Base-by-base conservation (phyloP, 1,140 invertebrate species). In the Lysiphlebus fabarum region DNA sequence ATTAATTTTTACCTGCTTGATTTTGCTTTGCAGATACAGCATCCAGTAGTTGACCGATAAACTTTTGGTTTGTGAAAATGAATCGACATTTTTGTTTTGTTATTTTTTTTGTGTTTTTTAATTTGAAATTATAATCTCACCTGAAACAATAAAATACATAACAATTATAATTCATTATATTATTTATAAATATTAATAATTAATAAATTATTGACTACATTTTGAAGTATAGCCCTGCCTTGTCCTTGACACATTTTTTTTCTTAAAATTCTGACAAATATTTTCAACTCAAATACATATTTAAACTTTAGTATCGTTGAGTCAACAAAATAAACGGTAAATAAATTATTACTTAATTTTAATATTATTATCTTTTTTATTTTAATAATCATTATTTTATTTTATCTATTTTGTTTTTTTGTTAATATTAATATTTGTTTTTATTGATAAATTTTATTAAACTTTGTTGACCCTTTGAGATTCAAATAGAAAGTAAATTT, bases 41-140 rank as follows among this genome's bases (percentile, higher is more conserved):
- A 94, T 49, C 91, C 91, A 56, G 86, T 87, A 42, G 86, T 82
- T 45, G 90, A 93, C 59, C 91, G 84, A 73, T 93, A 93, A 55
- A 92, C 91, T 82, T 92, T 91, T 59, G 91, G 91, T 75, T 91
- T 92, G 74, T 93, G 91, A 77, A 93, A 94, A 75, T 88, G 91
- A 76, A 92, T 26, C 1, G 17, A 94, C 91, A 94, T 94, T 67
- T 70, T 81, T 67, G 17, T 36, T 56, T 57, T 12, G n/a, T n/a
- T n/a, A n/a, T 59, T 62, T 68, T 57, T 51, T 11, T 12, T 37
- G 11, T 11, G 34, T 53, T 58, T 64, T 62, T 56, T 64, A 64
- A 58, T 58, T 26, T 26, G 17, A 1, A 26, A 59, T 63, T 58
- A 60, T 41, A 62, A 56, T 43, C 51, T 38, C 60, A 65, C 63